Evolutionary conservation across 2,797 vertebrate species (phyloP).

Genomic region (Eulemur rubriventer): DNA sequence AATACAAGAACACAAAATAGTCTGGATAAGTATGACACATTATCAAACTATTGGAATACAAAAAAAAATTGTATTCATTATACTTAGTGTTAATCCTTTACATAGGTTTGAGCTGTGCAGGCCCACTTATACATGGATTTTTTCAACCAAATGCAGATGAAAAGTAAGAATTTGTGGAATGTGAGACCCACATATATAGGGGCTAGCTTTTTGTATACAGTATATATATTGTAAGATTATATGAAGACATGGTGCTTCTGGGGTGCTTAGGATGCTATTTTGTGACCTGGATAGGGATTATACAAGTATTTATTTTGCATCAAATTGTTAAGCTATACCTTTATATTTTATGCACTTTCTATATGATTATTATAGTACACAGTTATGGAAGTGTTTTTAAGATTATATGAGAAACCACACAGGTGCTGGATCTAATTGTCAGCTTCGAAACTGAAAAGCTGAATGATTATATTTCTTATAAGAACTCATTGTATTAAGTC

Average conservation of each 20-base stretch:
- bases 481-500: neutral
- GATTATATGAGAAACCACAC: neutral
- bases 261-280: neutral
- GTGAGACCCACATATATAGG: neutral
- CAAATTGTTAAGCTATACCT: neutral
- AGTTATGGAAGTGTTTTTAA: neutral
- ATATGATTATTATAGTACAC: neutral
- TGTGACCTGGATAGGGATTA: neutral
- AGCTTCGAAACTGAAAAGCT: constrained; percentile 20
- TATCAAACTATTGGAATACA: neutral
- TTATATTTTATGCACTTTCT: neutral
- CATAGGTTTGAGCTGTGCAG: neutral
- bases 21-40: neutral
- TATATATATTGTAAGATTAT: neutral
- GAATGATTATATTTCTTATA: neutral
- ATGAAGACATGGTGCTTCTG: neutral
- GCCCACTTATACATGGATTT: neutral
- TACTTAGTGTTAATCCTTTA: neutral
- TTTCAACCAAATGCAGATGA: neutral
- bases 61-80: neutral
- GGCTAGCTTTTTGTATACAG: neutral
- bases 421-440: neutral
- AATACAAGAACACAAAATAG: neutral
- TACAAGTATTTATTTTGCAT: neutral
- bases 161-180: neutral